A percentile compares a stretch with the other conserved stretches of the same genome.
Evolutionary conservation across 2,888 invertebrate genomes (phyloP).

Genomic region (Gisinianus flammeolus): DNA sequence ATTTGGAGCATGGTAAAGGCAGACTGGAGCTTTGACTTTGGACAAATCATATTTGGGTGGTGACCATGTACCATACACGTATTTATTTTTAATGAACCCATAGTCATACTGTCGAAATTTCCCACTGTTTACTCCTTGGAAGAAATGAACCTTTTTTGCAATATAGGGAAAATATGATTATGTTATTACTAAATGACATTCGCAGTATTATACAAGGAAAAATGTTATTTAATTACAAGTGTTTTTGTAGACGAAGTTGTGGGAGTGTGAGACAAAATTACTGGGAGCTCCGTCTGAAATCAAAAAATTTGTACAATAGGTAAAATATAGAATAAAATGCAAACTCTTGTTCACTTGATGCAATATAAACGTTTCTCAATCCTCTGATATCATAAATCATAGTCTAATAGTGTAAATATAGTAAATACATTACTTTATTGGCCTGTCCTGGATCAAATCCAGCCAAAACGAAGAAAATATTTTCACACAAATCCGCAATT

Average conservation of each 20-base stretch:
- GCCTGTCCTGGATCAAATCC: slow-evolving; percentile 45
- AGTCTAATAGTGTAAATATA: no score
- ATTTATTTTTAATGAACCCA: slow-evolving; percentile 38
- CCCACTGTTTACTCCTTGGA: slow-evolving; percentile 40
- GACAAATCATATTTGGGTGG: slow-evolving; percentile 46
- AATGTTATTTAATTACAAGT: background rate
- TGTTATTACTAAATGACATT: background rate
- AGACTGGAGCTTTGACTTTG: slow-evolving; percentile 44
- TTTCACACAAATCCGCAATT: slow-evolving; percentile 41
- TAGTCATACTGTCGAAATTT: slow-evolving; percentile 46
- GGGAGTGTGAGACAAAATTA: slow-evolving; percentile 43
- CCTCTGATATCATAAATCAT: background rate
- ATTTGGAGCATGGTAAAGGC: slow-evolving; percentile 42
- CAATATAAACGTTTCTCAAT: no score
- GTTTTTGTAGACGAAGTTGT: slow-evolving; percentile 35
- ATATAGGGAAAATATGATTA: background rate
- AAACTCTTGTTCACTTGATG: no score
- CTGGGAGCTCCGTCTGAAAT: slow-evolving; percentile 46
- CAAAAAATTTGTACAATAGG: no score
- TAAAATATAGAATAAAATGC: no score
- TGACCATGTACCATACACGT: slow-evolving; percentile 34
- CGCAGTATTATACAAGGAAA: background rate
- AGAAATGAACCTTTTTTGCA: slow-evolving; percentile 41
- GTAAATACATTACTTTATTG: slow-evolving; percentile 42
- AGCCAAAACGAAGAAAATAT: slow-evolving; percentile 43